These are phyloP conservation scores for Melieria picta DNA, from an alignment of 2,888 invertebrate genomes.

Conservation along the genomic window DNA sequence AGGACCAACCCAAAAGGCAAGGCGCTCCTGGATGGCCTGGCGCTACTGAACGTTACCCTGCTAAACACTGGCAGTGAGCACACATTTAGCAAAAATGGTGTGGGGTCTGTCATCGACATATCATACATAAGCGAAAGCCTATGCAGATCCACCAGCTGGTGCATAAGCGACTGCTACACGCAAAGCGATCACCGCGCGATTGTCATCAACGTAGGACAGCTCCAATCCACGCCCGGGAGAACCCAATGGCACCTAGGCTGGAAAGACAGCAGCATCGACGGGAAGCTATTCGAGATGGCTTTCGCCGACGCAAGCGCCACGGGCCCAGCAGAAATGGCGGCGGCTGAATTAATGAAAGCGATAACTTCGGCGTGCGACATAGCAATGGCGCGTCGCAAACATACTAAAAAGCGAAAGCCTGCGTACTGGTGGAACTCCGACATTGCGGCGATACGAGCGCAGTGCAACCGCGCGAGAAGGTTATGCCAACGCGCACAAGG, in stretches of 20 bases:
- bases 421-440: constrained; percentile 10
- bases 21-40: constrained; percentile 11
- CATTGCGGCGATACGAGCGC: neutral
- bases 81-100: constrained; percentile 14
- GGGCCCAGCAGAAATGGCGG: neutral
- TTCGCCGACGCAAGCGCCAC: neutral
- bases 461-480: neutral
- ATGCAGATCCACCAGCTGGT: neutral
- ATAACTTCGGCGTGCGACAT: neutral
- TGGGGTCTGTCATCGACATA: constrained; percentile 20
- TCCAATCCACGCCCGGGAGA: neutral
- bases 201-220: neutral
- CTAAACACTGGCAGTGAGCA: constrained; percentile 12
- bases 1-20: constrained; percentile 19
- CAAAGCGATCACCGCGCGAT: too few relatives aligned
- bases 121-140: constrained; percentile 15
- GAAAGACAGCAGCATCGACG: neutral
- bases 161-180: constrained; percentile 19
- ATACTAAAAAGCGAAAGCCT: neutral
- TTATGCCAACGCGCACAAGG: neutral
- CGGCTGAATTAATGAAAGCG: neutral
- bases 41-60: neutral
- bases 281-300: neutral
- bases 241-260: neutral
- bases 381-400: neutral